These are phyloP conservation scores for Branchinecta sandiegonensis DNA, from an alignment of 2,888 invertebrate species.

Conservation along the genomic window DNA sequence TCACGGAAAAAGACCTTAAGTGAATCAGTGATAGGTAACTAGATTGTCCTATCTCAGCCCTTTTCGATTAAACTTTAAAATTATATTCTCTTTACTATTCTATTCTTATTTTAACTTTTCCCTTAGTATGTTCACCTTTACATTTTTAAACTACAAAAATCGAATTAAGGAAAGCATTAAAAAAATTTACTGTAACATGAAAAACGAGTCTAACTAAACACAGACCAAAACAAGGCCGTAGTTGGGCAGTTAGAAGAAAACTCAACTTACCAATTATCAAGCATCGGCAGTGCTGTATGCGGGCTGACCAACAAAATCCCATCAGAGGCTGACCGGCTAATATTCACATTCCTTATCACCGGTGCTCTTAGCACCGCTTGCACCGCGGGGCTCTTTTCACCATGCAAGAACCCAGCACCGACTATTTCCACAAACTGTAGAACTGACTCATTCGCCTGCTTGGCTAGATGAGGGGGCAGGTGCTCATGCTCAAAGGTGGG, in stretches of 20 bases:
- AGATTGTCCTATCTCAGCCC: no score
- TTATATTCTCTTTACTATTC: no score
- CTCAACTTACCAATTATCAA: slow-evolving; percentile 45
- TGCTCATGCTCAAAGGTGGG: slow-evolving; percentile 33
- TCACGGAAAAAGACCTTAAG: no score
- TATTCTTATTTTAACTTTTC: no score
- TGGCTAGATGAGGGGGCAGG: slow-evolving; percentile 19
- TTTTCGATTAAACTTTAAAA: no score
- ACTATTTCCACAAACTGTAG: slow-evolving; percentile 64
- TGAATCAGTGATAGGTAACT: no score
- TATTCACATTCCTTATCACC: slow-evolving; percentile 57
- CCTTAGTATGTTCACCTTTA: no score
- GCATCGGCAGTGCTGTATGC: slow-evolving; percentile 55
- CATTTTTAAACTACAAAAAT: no score
- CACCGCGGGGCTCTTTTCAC: slow-evolving; percentile 82
- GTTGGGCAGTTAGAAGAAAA: slow-evolving; percentile 18
- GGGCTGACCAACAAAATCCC: slow-evolving; percentile 86
- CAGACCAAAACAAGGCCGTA: no score
- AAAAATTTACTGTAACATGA: no score
- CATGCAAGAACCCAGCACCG: slow-evolving; percentile 89
- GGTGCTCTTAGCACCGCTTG: slow-evolving; percentile 81
- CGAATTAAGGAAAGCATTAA: no score
- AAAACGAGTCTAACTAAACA: no score
- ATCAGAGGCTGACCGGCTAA: slow-evolving; percentile 71
- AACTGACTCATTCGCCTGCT: slow-evolving; percentile 51